phyloP scores from a whole-genome alignment of 2,797 vertebrate genomes.

The Intellagama lesueurii region DNA sequence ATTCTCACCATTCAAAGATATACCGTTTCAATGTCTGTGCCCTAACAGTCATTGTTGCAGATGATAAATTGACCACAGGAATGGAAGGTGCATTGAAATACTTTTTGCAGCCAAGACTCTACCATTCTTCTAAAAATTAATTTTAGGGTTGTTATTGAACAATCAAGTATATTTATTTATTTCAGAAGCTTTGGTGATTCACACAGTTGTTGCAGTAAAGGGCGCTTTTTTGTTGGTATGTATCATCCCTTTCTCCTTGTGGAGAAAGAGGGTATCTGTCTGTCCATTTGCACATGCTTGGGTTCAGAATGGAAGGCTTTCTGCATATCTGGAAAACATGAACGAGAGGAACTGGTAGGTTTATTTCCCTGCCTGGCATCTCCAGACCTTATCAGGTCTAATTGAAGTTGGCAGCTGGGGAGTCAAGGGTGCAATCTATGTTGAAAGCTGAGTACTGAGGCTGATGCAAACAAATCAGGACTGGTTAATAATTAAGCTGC shows the following conservation, averaged over 20 bases:
- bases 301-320: neutral
- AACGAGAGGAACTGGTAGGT: constrained; percentile 53
- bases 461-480: constrained; percentile 67
- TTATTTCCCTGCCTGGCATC: constrained; percentile 28
- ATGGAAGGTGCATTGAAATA: neutral
- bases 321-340: constrained; percentile 32
- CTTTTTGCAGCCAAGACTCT: neutral
- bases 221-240: neutral
- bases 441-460: constrained; percentile 60
- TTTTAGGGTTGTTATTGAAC: neutral
- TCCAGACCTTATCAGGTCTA: constrained; percentile 69
- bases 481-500: constrained; percentile 73
- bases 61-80: neutral
- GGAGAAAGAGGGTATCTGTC: neutral
- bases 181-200: too few relatives aligned
- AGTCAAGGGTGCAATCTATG: constrained; percentile 55
- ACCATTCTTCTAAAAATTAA: neutral
- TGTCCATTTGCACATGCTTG: neutral
- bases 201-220: neutral
- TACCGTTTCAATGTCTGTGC: too few relatives aligned
- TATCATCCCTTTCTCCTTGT: neutral
- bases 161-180: neutral
- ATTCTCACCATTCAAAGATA: too few relatives aligned
- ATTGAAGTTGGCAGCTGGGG: constrained; percentile 61
- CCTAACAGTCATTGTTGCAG: neutral